These are phyloP conservation scores for Ochlodes sylvanus DNA, from an alignment of 2,888 invertebrate species.

Conservation along the genomic window DNA sequence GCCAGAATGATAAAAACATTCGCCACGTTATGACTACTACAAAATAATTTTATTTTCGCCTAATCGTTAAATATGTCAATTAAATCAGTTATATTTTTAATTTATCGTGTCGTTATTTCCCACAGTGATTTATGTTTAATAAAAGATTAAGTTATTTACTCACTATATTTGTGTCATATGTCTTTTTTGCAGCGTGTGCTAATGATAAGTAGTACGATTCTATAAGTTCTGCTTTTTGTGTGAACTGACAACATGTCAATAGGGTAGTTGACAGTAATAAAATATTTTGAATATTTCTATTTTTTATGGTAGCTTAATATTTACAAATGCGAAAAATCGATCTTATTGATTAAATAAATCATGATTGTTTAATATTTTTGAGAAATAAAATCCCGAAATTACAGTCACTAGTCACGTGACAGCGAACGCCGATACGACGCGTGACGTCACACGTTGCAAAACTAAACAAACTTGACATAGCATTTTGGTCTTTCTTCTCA, in stretches of 20 bases:
- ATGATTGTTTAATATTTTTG: too few species aligned
- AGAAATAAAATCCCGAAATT: too few species aligned
- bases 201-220: not conserved
- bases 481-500: too few species aligned
- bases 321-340: too few species aligned
- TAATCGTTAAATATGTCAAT: constrained; percentile 26
- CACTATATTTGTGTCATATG: constrained; percentile 11
- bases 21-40: constrained; percentile 13
- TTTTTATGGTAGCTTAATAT: too few species aligned
- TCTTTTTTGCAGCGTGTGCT: constrained; percentile 6
- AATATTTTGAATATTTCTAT: too few species aligned
- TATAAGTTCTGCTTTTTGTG: constrained; percentile 9
- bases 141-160: constrained; percentile 20
- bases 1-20: constrained; percentile 27
- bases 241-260: constrained; percentile 4
- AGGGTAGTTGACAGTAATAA: too few species aligned
- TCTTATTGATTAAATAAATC: too few species aligned
- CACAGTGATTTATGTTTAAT: constrained; percentile 18
- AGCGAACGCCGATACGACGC: too few species aligned
- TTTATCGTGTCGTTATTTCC: constrained; percentile 25
- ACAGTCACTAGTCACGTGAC: too few species aligned
- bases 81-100: constrained; percentile 9
- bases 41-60: constrained; percentile 17
- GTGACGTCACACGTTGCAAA: too few species aligned
- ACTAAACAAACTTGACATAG: too few species aligned